Percentiles rank a stretch among this genome's conserved stretches.
These are phyloP conservation scores for Spilogale gracilis DNA, from an alignment of 2,113 vertebrate species.

Conservation along the genomic window DNA sequence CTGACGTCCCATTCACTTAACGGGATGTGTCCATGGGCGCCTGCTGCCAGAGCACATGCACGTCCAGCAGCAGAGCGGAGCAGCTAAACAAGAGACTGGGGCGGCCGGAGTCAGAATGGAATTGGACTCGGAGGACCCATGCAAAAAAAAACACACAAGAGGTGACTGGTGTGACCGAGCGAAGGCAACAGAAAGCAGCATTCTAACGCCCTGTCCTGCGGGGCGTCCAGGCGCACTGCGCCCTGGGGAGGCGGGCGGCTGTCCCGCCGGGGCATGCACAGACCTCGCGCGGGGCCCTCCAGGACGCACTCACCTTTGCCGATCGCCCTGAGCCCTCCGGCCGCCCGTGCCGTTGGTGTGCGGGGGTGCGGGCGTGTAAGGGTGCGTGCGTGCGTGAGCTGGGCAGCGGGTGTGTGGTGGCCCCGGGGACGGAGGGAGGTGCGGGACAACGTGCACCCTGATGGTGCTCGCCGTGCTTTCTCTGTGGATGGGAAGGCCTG, in stretches of 20 bases:
- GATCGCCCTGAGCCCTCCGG: neutral
- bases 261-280: slow-evolving; percentile 36
- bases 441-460: neutral
- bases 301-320: slow-evolving; percentile 63
- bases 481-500: neutral
- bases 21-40: slow-evolving; percentile 73
- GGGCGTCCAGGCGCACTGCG: neutral
- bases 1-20: slow-evolving; percentile 79
- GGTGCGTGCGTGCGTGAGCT: too few relatives aligned
- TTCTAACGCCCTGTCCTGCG: slow-evolving; percentile 25
- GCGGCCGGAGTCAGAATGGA: slow-evolving; percentile 70
- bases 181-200: slow-evolving; percentile 64
- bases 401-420: neutral
- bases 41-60: slow-evolving; percentile 81
- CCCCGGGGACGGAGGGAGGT: neutral
- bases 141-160: slow-evolving; percentile 73
- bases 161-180: slow-evolving; percentile 63
- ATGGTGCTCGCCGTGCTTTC: neutral
- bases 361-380: neutral
- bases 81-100: slow-evolving; percentile 79
- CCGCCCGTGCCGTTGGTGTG: neutral
- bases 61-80: slow-evolving; percentile 80
- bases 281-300: neutral
- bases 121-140: slow-evolving; percentile 80
- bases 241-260: neutral